These are phyloP conservation scores for Parochlus steinenii DNA, from an alignment of 2,888 invertebrate genomes.

Conservation along the genomic window DNA sequence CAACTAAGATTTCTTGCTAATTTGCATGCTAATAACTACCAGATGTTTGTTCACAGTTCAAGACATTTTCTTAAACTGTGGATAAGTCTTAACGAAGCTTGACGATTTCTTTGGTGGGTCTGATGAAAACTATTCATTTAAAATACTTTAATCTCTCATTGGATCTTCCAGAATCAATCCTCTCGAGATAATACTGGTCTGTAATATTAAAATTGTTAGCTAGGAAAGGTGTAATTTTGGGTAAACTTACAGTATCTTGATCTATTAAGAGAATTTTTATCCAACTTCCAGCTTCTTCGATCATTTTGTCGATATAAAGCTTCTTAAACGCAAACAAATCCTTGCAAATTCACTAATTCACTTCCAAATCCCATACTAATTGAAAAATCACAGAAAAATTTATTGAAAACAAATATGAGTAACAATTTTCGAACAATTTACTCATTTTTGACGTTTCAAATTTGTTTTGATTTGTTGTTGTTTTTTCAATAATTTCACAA, in stretches of 20 bases:
- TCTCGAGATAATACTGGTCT: constrained; percentile 95
- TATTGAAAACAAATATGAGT: no score
- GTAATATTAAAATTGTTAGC: constrained; percentile 27
- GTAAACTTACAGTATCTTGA: constrained; percentile 86
- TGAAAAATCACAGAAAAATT: no score
- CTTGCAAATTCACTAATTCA: no score
- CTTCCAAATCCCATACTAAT: no score
- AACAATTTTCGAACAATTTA: no score
- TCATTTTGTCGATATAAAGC: constrained; percentile 92
- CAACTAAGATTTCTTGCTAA: constrained; percentile 58
- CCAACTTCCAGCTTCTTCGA: constrained; percentile 90
- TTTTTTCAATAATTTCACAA: no score
- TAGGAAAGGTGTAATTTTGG: constrained; percentile 8
- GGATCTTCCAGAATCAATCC: constrained; percentile 51
- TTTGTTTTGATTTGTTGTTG: no score
- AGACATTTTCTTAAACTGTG: constrained; percentile 92
- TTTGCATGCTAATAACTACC: constrained; percentile 77
- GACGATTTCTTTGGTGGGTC: constrained; percentile 90
- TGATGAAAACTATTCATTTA: constrained; percentile 87
- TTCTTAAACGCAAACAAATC: no score
- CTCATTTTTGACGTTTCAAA: no score
- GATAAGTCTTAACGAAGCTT: constrained; percentile 94
- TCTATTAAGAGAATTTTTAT: constrained; percentile 99
- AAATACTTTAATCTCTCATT: constrained; percentile 76
- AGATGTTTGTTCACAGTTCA: constrained; percentile 96